Conservation (phyloP, 2,113 vertebrate genomes). For the Epinephelus moara region DNA sequence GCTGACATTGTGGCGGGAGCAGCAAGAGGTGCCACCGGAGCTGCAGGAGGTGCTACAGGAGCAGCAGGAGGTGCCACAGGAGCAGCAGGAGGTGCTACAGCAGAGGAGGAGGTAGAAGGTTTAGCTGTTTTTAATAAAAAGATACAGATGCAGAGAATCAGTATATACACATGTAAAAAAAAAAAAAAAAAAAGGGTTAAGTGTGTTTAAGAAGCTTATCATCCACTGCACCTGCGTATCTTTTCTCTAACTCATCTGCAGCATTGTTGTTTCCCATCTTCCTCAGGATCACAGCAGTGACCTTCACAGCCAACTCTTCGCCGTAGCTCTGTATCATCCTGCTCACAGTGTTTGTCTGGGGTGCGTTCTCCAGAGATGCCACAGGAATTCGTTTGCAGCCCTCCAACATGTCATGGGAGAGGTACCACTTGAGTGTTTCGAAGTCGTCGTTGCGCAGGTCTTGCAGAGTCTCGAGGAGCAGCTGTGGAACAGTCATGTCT, state of each 20-base stretch:
- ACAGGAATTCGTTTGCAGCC: conserved; percentile 9
- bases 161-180: too few species aligned
- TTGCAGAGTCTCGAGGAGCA: conserved; percentile 46
- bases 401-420: fast-evolving
- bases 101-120: too few species aligned
- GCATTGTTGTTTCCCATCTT: neutral
- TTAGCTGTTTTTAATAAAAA: too few species aligned
- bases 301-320: neutral
- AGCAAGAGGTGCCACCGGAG: too few species aligned
- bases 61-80: too few species aligned
- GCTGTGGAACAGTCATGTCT: conserved; percentile 1
- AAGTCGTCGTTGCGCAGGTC: fast-evolving
- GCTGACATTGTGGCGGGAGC: too few species aligned
- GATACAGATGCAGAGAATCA: too few species aligned
- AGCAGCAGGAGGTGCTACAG: too few species aligned
- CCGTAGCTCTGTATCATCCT: conserved; percentile 3
- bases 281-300: conserved; percentile 35
- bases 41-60: too few species aligned
- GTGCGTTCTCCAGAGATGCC: neutral
- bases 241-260: conserved; percentile 20
- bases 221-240: conserved; percentile 21
- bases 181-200: too few species aligned
- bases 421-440: conserved; percentile 17
- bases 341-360: fast-evolving
- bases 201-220: neutral